phyloP scores from a whole-genome alignment of 2,113 vertebrate genomes.

The Myiozetetes cayanensis region DNA sequence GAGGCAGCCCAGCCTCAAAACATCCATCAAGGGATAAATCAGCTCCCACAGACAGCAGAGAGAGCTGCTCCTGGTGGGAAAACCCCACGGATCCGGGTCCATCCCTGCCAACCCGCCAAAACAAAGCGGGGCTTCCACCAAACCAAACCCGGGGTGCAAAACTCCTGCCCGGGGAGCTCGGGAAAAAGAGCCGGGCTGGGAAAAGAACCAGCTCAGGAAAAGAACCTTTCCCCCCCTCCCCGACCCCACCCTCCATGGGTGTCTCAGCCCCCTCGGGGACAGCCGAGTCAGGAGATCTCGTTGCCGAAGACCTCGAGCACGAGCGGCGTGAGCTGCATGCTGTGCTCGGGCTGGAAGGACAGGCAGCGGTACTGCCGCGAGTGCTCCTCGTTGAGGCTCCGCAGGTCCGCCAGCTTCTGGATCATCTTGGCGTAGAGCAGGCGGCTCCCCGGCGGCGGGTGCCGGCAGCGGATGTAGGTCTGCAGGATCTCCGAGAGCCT shows the following conservation, averaged over 20 bases:
- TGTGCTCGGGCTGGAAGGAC: conserved; percentile 91
- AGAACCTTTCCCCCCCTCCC: background rate
- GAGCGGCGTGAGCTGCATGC: conserved; percentile 95
- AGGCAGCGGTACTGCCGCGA: conserved; percentile 94
- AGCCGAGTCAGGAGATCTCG: conserved; percentile 86
- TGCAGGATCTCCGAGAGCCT: conserved; percentile 88
- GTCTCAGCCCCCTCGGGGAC: too few relatives aligned
- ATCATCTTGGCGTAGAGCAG: conserved; percentile 97
- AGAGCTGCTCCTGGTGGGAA: background rate
- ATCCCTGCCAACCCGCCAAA: background rate
- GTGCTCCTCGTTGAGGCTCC: conserved; percentile 97
- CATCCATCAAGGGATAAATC: background rate
- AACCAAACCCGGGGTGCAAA: background rate
- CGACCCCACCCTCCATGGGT: background rate
- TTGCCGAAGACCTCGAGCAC: conserved; percentile 95
- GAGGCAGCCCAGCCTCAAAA: background rate
- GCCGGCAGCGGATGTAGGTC: conserved; percentile 90
- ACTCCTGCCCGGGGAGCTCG: background rate
- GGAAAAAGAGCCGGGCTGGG: background rate
- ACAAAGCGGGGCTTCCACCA: background rate
- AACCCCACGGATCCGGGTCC: background rate
- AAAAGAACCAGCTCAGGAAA: too few relatives aligned
- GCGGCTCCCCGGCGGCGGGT: conserved; percentile 80
- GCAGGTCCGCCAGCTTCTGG: conserved; percentile 94
- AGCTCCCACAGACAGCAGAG: rapidly evolving